Conservation (phyloP, 2,888 invertebrate genomes). For the Lycaena phlaeas region DNA sequence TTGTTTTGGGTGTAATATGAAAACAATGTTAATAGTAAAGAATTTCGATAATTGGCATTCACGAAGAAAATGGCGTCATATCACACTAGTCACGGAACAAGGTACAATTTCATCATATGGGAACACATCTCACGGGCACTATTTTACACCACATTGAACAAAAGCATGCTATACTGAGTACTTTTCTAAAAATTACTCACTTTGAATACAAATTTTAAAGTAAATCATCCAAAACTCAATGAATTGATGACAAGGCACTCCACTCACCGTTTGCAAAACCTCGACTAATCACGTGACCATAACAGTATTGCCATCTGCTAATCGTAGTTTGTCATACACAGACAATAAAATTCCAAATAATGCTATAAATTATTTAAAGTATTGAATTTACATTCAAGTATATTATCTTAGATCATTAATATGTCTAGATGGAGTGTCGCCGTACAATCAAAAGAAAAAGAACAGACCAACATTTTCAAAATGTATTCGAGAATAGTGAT, state of each 20-base stretch:
- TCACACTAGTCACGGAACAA: constrained; percentile 72
- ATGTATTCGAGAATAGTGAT: too few relatives aligned
- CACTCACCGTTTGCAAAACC: constrained; percentile 74
- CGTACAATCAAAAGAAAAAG: too few relatives aligned
- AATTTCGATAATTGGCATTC: constrained; percentile 69
- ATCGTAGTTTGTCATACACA: not conserved
- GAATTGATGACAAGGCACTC: constrained; percentile 74
- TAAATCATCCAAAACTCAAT: constrained; percentile 72
- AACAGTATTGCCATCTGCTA: constrained; percentile 22
- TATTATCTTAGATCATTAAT: too few relatives aligned
- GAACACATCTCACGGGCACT: constrained; percentile 49
- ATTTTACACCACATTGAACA: constrained; percentile 40
- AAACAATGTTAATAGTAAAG: constrained; percentile 48
- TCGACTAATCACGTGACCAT: constrained; percentile 41
- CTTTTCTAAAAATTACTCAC: constrained; percentile 62
- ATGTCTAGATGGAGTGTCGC: too few relatives aligned
- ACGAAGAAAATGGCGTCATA: constrained; percentile 75
- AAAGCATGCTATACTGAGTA: constrained; percentile 40
- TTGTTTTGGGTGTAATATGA: constrained; percentile 6
- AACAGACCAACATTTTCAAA: too few relatives aligned
- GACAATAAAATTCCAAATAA: not conserved
- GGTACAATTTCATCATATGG: constrained; percentile 66
- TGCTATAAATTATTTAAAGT: not conserved
- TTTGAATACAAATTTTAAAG: constrained; percentile 71
- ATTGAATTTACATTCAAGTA: too few relatives aligned